Percentiles rank a stretch among this genome's conserved stretches.
Evolutionary conservation across 2,888 invertebrate species (phyloP).

Genomic region (Loripinus fragilis): DNA sequence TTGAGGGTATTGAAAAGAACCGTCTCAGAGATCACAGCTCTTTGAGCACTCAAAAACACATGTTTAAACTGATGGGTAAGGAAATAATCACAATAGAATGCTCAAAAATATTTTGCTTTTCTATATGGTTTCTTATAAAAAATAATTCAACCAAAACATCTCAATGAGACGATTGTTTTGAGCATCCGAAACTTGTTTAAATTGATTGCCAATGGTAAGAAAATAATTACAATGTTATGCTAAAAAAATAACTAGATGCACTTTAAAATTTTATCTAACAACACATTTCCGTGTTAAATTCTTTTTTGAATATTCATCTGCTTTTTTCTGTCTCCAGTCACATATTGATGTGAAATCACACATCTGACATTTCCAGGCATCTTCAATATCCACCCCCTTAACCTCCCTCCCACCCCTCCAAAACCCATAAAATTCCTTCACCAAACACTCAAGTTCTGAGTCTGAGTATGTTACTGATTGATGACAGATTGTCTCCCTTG

Average conservation of each 20-base stretch:
- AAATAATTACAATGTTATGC: too few species aligned
- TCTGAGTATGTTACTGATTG: constrained; percentile 67
- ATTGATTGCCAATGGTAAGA: not conserved
- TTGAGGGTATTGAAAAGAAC: too few species aligned
- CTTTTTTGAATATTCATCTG: constrained; percentile 60
- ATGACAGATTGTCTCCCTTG: constrained; percentile 63
- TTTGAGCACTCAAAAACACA: too few species aligned
- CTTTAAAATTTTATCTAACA: not conserved
- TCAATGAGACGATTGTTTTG: too few species aligned
- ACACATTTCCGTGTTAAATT: constrained; percentile 40
- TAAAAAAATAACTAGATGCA: constrained; percentile 5
- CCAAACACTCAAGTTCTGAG: constrained; percentile 58
- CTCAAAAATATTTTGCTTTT: too few species aligned
- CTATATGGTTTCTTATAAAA: too few species aligned
- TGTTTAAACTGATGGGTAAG: too few species aligned
- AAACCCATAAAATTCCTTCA: constrained; percentile 64
- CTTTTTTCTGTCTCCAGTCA: constrained; percentile 77
- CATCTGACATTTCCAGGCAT: constrained; percentile 80
- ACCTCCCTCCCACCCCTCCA: constrained; percentile 75
- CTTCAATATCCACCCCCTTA: constrained; percentile 80
- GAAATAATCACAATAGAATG: too few species aligned
- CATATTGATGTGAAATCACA: constrained; percentile 79
- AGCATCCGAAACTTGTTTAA: too few species aligned
- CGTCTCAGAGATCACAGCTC: too few species aligned
- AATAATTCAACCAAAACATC: too few species aligned